A percentile compares a stretch with the other conserved stretches of the same genome.
phyloP scores from a whole-genome alignment of 1,140 invertebrate species.

The Pentalonia nigronervosa region DNA sequence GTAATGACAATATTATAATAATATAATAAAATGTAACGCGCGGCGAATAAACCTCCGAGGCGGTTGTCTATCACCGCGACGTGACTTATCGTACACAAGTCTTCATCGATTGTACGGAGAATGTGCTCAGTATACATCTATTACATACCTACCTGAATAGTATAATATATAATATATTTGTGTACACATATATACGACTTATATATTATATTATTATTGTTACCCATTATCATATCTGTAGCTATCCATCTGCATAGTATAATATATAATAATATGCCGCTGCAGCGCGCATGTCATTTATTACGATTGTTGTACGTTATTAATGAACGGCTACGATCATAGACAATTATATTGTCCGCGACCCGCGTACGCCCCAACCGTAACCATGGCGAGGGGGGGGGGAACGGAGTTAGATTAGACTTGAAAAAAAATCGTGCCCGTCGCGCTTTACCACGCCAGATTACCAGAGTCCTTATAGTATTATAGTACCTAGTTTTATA shows the following conservation, averaged over 20 bases:
- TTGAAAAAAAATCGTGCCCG: slow-evolving; percentile 2
- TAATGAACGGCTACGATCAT: slow-evolving; percentile 11
- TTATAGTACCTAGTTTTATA: not conserved
- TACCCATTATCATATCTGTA: slow-evolving; percentile 7
- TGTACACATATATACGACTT: not conserved
- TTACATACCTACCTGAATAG: not conserved
- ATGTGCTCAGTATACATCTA: not conserved
- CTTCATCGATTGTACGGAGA: not conserved
- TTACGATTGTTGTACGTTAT: slow-evolving; percentile 30
- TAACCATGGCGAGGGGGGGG: not conserved
- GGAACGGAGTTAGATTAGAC: not conserved
- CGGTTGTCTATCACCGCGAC: slow-evolving; percentile 15
- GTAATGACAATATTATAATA: too few relatives aligned
- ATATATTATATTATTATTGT: slow-evolving; percentile 11
- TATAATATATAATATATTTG: not conserved
- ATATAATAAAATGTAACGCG: not conserved
- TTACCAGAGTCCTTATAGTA: not conserved
- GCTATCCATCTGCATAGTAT: not conserved
- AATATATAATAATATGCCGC: not conserved
- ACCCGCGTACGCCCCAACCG: not conserved
- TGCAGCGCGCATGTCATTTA: not conserved
- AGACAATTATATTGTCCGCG: slow-evolving; percentile 28
- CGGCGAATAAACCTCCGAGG: not conserved
- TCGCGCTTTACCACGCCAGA: not conserved
- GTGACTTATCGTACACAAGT: slow-evolving; percentile 21